Evolutionary conservation across 2,113 vertebrate species (phyloP), one percentile per base, ranked within the genome.

Genomic region (Muscicapa adusta): DNA sequence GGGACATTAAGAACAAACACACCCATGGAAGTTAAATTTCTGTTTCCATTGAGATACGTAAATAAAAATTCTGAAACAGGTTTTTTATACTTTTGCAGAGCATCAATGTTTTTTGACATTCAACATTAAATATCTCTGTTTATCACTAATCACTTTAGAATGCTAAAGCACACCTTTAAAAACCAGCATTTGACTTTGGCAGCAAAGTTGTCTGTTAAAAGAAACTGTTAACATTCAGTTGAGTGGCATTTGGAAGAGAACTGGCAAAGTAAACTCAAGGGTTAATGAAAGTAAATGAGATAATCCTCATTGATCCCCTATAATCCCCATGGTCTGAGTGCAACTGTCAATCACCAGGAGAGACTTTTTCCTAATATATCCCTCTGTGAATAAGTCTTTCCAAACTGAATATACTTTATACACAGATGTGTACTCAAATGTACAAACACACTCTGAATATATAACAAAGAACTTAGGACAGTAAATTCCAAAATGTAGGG

Each of bases 201-300:
- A 92, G 85, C 47, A 73, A 68, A 85, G 76, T 25, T 38, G 51
- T 45, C 60, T 51, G 67, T 79, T 93, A 85, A 63, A 97, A 85
- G 97, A 96, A 94, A 97, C 96, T 97, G 97, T 95, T 96, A 96
- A 93, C 80, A 88, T 96, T 97, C 85, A 94, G 17, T 18, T 85
- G 90, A 97, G 83, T 91, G 91, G 96, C 94, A 94, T 97, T 91
- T 93, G 89, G 96, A 85, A 80, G 83, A 93, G 96, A 97, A 96
- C 84, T 34, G 56, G 91, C 89, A 96, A 97, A 97, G 96, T 90
- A 97, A 98, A 97, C 97, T 95, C 86, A 96, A 94, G 97, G 97
- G 95, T 97, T 98, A 98, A 97, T 94, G 96, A 98, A 97, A 97
- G 96, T 97, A 97, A 98, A 97, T 33, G 92, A 98, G 97, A 95